A percentile compares a stretch with the other conserved stretches of the same genome.
Conservation (phyloP, 2,797 vertebrate genomes). For the Danio albolineatus region DNA sequence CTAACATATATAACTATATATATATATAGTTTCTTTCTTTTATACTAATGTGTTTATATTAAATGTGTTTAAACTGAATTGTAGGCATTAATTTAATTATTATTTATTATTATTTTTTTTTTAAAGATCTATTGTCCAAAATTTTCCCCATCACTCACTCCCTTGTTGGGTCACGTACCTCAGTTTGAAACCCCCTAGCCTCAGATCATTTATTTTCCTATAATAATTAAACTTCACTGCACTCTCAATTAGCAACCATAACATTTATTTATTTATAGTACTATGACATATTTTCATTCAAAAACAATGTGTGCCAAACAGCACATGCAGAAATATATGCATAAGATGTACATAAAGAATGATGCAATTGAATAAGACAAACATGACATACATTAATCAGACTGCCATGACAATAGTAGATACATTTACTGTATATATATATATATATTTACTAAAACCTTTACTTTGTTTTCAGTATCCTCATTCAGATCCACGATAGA, state of each 20-base stretch:
- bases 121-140: too few relatives aligned
- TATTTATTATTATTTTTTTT: too few relatives aligned
- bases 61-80: too few relatives aligned
- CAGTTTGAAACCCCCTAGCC: too few relatives aligned
- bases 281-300: conserved; percentile 50
- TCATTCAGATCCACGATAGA: neutral
- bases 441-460: conserved; percentile 1
- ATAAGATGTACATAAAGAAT: conserved; percentile 33
- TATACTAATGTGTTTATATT: too few relatives aligned
- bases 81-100: too few relatives aligned
- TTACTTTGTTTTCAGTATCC: conserved; percentile 3
- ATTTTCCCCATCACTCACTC: too few relatives aligned
- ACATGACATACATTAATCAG: conserved; percentile 30
- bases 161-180: too few relatives aligned
- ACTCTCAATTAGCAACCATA: conserved; percentile 29
- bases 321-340: conserved; percentile 55
- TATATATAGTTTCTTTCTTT: too few relatives aligned
- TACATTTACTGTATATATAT: conserved; percentile 6
- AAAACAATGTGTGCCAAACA: conserved; percentile 27
- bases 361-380: conserved; percentile 11
- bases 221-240: neutral
- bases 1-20: too few relatives aligned
- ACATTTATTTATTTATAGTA: conserved; percentile 50
- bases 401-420: conserved; percentile 12
- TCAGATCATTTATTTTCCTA: neutral